These are phyloP conservation scores for Hydrochoerus hydrochaeris DNA, from an alignment of 2,113 vertebrate genomes.

Conservation along the genomic window DNA sequence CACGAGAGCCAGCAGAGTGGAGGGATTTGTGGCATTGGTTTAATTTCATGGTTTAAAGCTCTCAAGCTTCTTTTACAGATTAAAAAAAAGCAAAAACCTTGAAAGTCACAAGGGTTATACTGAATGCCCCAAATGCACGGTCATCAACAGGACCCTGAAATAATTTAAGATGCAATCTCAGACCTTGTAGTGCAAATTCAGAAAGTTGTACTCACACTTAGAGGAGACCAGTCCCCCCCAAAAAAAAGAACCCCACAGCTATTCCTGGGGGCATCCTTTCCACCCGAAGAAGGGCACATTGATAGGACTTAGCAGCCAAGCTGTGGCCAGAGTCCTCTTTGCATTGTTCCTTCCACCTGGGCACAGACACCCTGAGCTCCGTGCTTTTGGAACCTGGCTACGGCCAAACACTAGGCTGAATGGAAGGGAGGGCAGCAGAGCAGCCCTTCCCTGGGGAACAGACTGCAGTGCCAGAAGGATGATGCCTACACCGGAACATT, in stretches of 20 bases:
- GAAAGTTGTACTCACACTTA: neutral
- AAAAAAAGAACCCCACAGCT: neutral
- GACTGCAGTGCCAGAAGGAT: neutral
- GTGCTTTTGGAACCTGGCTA: neutral
- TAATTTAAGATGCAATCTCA: neutral
- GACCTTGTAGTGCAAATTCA: neutral
- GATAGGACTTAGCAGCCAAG: neutral
- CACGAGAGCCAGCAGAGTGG: neutral
- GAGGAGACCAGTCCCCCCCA: neutral
- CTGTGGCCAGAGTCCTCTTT: neutral
- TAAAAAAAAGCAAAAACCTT: conserved; percentile 19
- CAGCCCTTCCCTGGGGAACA: neutral
- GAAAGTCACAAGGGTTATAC: neutral
- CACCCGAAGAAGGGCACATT: neutral
- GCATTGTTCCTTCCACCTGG: neutral
- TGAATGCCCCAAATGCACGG: neutral
- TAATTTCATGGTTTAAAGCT: conserved; percentile 10
- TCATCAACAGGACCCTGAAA: neutral
- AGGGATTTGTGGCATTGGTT: conserved; percentile 28
- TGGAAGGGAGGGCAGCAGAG: neutral
- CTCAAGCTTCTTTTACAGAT: conserved; percentile 40
- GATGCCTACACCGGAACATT: neutral
- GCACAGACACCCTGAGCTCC: neutral
- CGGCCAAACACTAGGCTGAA: neutral
- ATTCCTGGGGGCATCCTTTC: neutral